These are phyloP conservation scores for Drosophila quinaria DNA, from an alignment of 2,888 invertebrate genomes.

Conservation along the genomic window DNA sequence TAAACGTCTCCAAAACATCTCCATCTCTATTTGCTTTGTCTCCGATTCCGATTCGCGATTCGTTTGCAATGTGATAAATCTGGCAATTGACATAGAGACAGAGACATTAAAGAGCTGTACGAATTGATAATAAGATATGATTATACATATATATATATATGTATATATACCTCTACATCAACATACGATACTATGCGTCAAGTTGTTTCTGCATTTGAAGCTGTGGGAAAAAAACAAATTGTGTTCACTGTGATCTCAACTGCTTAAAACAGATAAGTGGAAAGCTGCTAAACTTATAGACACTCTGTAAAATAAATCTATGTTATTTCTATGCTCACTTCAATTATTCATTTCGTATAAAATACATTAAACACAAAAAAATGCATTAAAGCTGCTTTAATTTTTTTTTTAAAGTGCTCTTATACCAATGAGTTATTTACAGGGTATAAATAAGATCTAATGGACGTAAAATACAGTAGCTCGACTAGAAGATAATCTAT, in stretches of 20 bases:
- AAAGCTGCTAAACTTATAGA: background rate
- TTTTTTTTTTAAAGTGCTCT: no score
- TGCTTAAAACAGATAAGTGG: background rate
- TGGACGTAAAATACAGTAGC: background rate
- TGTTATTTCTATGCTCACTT: no score
- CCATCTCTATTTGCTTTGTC: constrained; percentile 19
- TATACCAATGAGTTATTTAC: background rate
- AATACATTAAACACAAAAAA: background rate
- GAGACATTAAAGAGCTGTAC: constrained; percentile 40
- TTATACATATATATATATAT: constrained; percentile 6
- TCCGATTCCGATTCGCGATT: constrained; percentile 27
- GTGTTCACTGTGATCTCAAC: background rate
- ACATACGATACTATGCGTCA: background rate
- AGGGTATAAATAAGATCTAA: background rate
- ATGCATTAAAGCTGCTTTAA: background rate
- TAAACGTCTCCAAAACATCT: constrained; percentile 3
- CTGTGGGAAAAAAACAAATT: constrained; percentile 52
- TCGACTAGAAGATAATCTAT: background rate
- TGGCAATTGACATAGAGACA: constrained; percentile 60
- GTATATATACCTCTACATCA: background rate
- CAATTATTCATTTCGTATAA: no score
- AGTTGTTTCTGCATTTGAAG: constrained; percentile 43
- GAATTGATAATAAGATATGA: constrained; percentile 59
- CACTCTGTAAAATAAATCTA: background rate
- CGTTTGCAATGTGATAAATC: constrained; percentile 62